Evolutionary conservation across 2,888 invertebrate species (phyloP), one percentile per base, ranked within the genome.

Genomic region (Eudemis profundana): DNA sequence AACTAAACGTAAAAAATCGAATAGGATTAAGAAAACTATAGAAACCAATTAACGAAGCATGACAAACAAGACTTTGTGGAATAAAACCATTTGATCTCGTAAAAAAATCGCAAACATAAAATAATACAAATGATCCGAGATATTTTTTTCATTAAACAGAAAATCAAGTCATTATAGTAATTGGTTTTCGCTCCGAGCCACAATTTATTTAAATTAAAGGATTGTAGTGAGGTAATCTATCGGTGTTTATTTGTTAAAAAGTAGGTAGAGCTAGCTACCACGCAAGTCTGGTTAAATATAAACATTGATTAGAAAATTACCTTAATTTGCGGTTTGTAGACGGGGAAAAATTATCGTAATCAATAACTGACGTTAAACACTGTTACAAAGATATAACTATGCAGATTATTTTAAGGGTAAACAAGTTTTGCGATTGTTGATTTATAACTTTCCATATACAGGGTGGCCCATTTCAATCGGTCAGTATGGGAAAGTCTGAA

Each of bases 161-260:
- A 40, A 40, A 40, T 38, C 53, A 53, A 53, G 53, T 54, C 42
- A 42, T 54, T 15, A 23, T 7, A 15, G 27, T 54, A 54, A 53
- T 54, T 54, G 54, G 23, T 23, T 23, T 10, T 36, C 2, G 14
- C 12, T 14, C 15, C n/a, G 23, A 38, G 1, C 10, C 1, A 0
- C 21, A n/a, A 8, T 15, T 53, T 36, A 36, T 12, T 21, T 15
- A 27, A 49, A 38, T 14, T 42, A 4, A 29, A 29, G 17, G 27
- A 14, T 40, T 15, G 40, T 54, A 40, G 14, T 12, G 15, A 15
- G 38, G 53, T 5, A 40, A 56, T 44, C 42, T 29, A 19, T n/a
- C n/a, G 12, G 15, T 42, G 42, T 44, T 54, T 54, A 44, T 56
- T 29, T 54, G 33, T 54, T 5, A 23, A 54, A 53, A 21, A 46